Percentiles rank a stretch among this genome's conserved stretches.
Evolutionary conservation across 2,113 vertebrate species (phyloP).

Genomic region (Daubentonia madagascariensis): DNA sequence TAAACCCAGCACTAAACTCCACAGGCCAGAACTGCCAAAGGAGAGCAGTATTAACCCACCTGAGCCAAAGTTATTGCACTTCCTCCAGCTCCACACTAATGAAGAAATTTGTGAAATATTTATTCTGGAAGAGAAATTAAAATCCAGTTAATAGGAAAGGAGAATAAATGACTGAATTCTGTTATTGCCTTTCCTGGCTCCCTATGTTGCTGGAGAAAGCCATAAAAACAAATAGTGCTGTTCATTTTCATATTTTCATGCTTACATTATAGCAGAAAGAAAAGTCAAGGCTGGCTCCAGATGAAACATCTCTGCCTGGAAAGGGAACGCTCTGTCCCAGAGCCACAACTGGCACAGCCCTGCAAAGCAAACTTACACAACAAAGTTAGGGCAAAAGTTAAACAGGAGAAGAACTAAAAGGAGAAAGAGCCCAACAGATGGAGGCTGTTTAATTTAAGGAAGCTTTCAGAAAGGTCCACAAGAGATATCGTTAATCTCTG

Average conservation of each 20-base stretch:
- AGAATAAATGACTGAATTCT: constrained; percentile 60
- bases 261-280: constrained; percentile 73
- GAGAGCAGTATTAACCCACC: constrained; percentile 1
- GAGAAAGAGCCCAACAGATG: constrained; percentile 60
- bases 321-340: constrained; percentile 65
- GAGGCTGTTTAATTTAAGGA: constrained; percentile 66
- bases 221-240: constrained; percentile 78
- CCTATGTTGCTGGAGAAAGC: constrained; percentile 50
- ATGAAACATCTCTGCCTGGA: constrained; percentile 73
- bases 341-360: constrained; percentile 45
- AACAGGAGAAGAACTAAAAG: constrained; percentile 70
- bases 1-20: constrained; percentile 15
- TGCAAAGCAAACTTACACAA: constrained; percentile 58
- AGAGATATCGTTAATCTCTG: constrained; percentile 56
- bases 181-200: constrained; percentile 61
- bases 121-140: constrained; percentile 55
- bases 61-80: constrained; percentile 58
- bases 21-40: not conserved
- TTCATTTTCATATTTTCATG: constrained; percentile 79
- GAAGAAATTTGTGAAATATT: constrained; percentile 65
- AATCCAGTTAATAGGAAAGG: constrained; percentile 69
- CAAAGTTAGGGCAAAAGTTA: constrained; percentile 69
- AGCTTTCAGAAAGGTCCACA: not conserved
- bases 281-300: constrained; percentile 68
- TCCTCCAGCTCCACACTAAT: constrained; percentile 50